Base-by-base conservation (phyloP, 2,113 vertebrate genomes). In the Phoenicopterus ruber region DNA sequence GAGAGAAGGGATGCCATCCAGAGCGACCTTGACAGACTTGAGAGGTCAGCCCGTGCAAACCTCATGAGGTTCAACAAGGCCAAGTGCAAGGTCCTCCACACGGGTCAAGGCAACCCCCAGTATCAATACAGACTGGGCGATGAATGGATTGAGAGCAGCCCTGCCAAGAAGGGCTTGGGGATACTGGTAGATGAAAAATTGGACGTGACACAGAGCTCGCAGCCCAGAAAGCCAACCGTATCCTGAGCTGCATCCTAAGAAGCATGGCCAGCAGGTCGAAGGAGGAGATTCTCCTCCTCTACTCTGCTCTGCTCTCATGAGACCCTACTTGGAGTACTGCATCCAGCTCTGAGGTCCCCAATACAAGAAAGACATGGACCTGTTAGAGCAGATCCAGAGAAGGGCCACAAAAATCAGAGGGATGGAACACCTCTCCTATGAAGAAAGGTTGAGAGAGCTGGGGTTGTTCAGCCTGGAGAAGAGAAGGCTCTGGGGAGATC, bases 241-340 rank as follows among this genome's bases (percentile, higher is more conserved):
- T 38, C 17, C 61, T 57, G 24, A 25, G 18, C 44, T 59, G 36
- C 54, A 67, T 25, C 5, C 52, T 69, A 36, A 32, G 54, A 44
- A 31, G 25, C 8, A 1, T 9, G 13, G 10, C 18, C 44, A 46
- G 44, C 25, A 69, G 8, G 49, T 32, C 17, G 28, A 57, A 52
- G 44, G 52, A 59, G 8, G 15, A n/a, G 47, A 62, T 62, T 32
- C 18, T 29, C 34, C 11, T 31, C 34, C 22, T 46, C 38, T 38
- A 46, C 46, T 69, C 20, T 1, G 1, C 26, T 28, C 20, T 1
- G 1, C 26, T 28, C 46, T 34, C 5, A 1, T 34, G 29, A 72
- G 31, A 80, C 11, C 42, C 31, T 8, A 49, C 29, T 61, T 19
- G 15, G 29, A 86, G 18, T 24, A 49, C 10, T 58, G 52, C 6